Evolutionary conservation across 2,797 vertebrate species (phyloP).

Genomic region (Hapalemur alaotrensis): DNA sequence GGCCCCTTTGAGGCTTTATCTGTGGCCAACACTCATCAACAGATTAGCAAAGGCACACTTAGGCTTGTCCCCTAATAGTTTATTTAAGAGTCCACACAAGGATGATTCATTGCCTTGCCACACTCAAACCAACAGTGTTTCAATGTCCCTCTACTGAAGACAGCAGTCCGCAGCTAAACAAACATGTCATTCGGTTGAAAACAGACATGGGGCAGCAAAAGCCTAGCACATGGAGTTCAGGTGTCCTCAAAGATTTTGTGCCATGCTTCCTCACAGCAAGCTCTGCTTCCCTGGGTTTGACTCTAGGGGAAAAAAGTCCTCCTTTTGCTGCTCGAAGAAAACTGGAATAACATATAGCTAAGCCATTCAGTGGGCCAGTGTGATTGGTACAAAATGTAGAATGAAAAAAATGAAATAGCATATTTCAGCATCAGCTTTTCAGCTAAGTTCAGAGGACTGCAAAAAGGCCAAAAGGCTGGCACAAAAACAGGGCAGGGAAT

Average conservation of each 20-base stretch:
- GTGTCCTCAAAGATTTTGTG: not conserved
- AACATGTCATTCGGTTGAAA: constrained; percentile 33
- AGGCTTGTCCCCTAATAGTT: constrained; percentile 34
- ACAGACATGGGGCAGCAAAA: constrained; percentile 7
- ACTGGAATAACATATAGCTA: not conserved
- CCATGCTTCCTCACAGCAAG: not conserved
- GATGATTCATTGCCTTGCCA: constrained; percentile 46
- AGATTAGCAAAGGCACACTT: constrained; percentile 29
- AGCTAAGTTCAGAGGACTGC: not conserved
- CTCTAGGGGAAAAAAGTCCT: not conserved
- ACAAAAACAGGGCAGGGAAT: not conserved
- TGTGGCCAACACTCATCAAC: not conserved
- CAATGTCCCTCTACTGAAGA: constrained; percentile 53
- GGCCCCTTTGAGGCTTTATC: not conserved
- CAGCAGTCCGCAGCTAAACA: constrained; percentile 54
- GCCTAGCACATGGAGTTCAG: constrained; percentile 35
- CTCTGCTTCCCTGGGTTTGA: constrained; percentile 40
- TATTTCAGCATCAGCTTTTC: constrained; percentile 44
- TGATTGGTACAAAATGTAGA: constrained; percentile 21
- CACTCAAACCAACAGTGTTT: constrained; percentile 54
- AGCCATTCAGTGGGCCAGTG: not conserved
- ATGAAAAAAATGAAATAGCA: constrained; percentile 24
- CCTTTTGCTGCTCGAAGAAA: constrained; percentile 26
- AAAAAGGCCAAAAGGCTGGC: constrained; percentile 17
- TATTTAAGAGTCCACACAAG: constrained; percentile 46